Base-by-base conservation (phyloP, 2,888 invertebrate species). In the Drosophila paramelanica region DNA sequence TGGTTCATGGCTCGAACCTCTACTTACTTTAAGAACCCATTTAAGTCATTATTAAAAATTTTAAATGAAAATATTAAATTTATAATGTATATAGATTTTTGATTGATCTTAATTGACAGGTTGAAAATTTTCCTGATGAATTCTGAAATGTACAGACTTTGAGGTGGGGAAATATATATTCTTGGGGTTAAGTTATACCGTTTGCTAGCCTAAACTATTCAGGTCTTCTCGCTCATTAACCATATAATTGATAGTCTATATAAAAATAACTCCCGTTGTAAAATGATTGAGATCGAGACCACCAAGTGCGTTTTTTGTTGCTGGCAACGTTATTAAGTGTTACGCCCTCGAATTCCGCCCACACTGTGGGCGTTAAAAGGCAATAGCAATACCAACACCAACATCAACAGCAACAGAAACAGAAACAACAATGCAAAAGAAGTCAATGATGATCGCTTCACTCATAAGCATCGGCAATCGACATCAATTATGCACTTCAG, bases 401-500 rank as follows among this genome's bases (percentile, higher is more conserved):
- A 25, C 20, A 52, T 38, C 51, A 62, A 39, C 41, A 17, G 43
- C 41, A 53, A 50, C 60, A 38, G 42, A 3, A 23, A 23, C 41
- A 17, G 43, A 41, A 53, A 50, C 60, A 38, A 46, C 23, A 23
- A 23, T 23, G 58, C 52, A 33, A 45, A 23, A 38, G 14, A 43
- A 57, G 42, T 65, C 60, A 51, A 55, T 51, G 62, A 56, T 42
- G 55, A 79, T 71, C 67, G 61, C 42, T 59, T 31, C 73, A 68
- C 60, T 70, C 62, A 62, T 55, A 55, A 67, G 47, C 66, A 56
- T 7, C 49, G 43, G 58, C 73, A 80, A 73, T 67, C 79, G 57
- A 71, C 72, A 75, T 69, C 84, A 84, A 84, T 87, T 87, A 84
- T 72, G 75, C 64, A 75, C 79, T 78, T 73, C 27, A 70, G 60